Base-by-base conservation (phyloP, 2,113 vertebrate species). In the Dasypus novemcinctus region DNA sequence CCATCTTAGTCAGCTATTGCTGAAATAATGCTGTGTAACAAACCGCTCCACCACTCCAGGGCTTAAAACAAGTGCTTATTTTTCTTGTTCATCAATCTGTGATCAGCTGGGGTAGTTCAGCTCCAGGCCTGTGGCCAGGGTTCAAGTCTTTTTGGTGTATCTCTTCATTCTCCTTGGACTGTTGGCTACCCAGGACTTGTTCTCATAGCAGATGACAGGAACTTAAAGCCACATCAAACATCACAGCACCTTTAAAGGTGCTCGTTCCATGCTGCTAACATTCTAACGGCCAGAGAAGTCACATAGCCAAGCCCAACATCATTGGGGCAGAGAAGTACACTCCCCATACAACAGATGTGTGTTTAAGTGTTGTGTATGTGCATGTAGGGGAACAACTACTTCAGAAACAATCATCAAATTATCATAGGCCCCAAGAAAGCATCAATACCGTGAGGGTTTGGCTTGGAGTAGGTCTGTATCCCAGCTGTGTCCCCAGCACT, bases 11-110 rank as follows among this genome's bases (percentile, higher is more conserved):
- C 59, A 91, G 68, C 38, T 43, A 3, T 27, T 54, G 21, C 29
- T 59, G 46, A 86, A 61, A 38, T n/a, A 61, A 41, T 14, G 74
- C 79, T 29, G 79, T 18, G 31, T 89, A 95, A 94, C 90, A 92
- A 88, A 49, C 36, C 68, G 64, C n/a, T 61, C 69, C 12, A 3
- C 9, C 0, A 25, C 49, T 75, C 23, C n/a, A 36, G 41, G n/a
- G 12, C 64, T 49, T 31, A 86, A 80, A 66, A 68, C 20, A 63
- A 61, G 5, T 21, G 10, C 9, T 61, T 63, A 8, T 46, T 91
- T 63, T 85, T 68, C 94, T 85, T 74, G n/a, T 59, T 61, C 2
- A 0, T 17, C 64, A 78, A 29, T 81, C n/a, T 43, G 0, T 64
- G 46, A 23, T 66, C 27, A 5, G 29, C 11, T 1, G 1, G 29